Conservation (phyloP, 2,888 invertebrate genomes). For the Bunonema sp. region DNA sequence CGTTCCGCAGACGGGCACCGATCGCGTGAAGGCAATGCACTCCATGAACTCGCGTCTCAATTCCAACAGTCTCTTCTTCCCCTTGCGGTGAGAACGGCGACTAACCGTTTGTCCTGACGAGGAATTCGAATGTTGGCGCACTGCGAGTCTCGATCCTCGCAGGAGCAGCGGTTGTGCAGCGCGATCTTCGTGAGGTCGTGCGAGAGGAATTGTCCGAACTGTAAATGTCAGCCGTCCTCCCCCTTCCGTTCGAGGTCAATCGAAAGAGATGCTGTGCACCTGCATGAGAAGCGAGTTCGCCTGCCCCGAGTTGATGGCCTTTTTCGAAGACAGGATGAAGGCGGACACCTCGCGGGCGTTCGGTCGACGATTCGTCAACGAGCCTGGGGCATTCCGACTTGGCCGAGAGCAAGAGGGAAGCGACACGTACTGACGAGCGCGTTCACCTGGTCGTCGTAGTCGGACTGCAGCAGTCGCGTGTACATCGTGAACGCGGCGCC, state of each 20-base stretch:
- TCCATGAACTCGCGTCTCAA: conserved; percentile 6
- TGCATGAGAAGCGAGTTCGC: conserved; percentile 26
- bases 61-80: background rate
- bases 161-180: conserved; percentile 11
- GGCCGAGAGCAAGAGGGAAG: background rate
- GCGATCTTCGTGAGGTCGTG: conserved; percentile 33
- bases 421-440: conserved; percentile 23
- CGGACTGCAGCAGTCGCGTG: conserved; percentile 23
- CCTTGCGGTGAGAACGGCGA: background rate
- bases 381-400: background rate
- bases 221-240: background rate
- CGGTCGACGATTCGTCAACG: conserved; percentile 13
- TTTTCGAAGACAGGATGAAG: conserved; percentile 35
- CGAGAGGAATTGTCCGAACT: conserved; percentile 30
- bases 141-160: conserved; percentile 12
- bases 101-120: conserved; percentile 11
- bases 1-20: conserved; percentile 85
- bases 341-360: conserved; percentile 36
- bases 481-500: conserved; percentile 71
- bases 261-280: conserved; percentile 4
- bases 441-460: conserved; percentile 37
- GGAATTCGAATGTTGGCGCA: conserved; percentile 19
- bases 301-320: conserved; percentile 14
- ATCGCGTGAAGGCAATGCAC: conserved; percentile 51
- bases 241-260: conserved; percentile 9